Evolutionary conservation across 64 coral and sea anemone species (phyloP), one percentile per base, ranked within the genome.

Genomic region (Montipora foliosa): DNA sequence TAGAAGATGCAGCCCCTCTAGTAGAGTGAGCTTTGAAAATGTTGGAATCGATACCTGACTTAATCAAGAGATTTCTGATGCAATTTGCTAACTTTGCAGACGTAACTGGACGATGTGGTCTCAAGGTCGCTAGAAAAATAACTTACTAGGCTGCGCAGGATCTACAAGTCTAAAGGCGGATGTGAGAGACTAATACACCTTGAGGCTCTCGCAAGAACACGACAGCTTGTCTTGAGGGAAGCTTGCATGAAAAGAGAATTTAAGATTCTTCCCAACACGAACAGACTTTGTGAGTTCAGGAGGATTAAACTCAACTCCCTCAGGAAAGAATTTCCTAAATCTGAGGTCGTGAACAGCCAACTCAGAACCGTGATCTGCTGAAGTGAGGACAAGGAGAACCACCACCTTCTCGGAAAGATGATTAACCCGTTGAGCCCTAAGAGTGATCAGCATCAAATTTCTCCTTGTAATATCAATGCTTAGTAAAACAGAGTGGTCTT

Each of bases 261-360:
- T 89, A 5, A 89, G 13, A 44, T 79, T 79, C 7, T 89, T 89
- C 2, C 51, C 50, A 14, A 61, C 21, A 47, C 74, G n/a, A 21
- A 77, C 50, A 53, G 80, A 87, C 24, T 66, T 92, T 4, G 81
- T 86, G 10, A 80, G 92, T 89, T 93, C 83, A 6, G 75, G 92
- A 10, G 87, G 69, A 49, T 83, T 72, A 77, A 95, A 95, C 1
- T 53, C 14, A 7, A 90, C 78, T 52, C 93, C 88, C n/a, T 64
- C 68, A n/a, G 79, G 87, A 15, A 57, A 44, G 37, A 13, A 17
- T 48, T 76, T 95, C 17, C 47, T 78, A 70, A 90, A 95, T 48
- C 87, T 76, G 29, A 95, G 88, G 81, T 95, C 84, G 89, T 95
- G 88, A 58, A 67, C 80, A 67, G 44, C 88, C 64, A 87, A 86